These are phyloP conservation scores for Idaea biselata DNA, from an alignment of 2,888 invertebrate genomes.

Conservation along the genomic window DNA sequence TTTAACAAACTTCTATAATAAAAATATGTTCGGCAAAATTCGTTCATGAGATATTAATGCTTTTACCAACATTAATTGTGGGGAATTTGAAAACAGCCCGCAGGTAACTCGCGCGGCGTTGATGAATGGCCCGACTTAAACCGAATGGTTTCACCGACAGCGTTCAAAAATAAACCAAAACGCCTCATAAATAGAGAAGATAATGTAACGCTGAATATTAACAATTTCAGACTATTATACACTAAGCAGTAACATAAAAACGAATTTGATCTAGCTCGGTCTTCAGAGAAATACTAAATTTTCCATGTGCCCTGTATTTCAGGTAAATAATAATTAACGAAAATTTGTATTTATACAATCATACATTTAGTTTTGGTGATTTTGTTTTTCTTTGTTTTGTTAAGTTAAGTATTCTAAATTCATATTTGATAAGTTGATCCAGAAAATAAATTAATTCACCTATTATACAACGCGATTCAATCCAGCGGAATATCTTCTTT, in stretches of 20 bases:
- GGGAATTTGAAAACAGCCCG: conserved; percentile 26
- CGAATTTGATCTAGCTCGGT: conserved; percentile 1
- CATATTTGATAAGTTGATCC: too few species aligned
- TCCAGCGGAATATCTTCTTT: background rate
- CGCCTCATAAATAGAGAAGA: conserved; percentile 10
- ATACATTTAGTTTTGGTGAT: too few species aligned
- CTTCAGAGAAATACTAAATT: conserved; percentile 4
- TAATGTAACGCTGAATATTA: background rate
- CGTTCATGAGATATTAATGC: conserved; percentile 20
- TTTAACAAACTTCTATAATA: background rate
- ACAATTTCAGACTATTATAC: conserved; percentile 3
- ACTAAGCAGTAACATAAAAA: background rate
- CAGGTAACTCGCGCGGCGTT: conserved; percentile 17
- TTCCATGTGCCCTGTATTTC: background rate
- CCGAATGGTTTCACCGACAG: conserved; percentile 21
- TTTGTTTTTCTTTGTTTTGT: too few species aligned
- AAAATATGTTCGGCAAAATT: conserved; percentile 7
- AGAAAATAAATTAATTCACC: too few species aligned
- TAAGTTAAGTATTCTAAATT: too few species aligned
- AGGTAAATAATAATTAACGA: background rate
- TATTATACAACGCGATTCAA: background rate
- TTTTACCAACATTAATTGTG: conserved; percentile 26
- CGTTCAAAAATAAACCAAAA: conserved; percentile 20
- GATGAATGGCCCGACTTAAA: conserved; percentile 27
- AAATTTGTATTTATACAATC: background rate